Evolutionary conservation across 53 echinoderm and acorn worm genomes (phyloP), one percentile per base, ranked within the genome.

Genomic region (Apostichopus leukothele): DNA sequence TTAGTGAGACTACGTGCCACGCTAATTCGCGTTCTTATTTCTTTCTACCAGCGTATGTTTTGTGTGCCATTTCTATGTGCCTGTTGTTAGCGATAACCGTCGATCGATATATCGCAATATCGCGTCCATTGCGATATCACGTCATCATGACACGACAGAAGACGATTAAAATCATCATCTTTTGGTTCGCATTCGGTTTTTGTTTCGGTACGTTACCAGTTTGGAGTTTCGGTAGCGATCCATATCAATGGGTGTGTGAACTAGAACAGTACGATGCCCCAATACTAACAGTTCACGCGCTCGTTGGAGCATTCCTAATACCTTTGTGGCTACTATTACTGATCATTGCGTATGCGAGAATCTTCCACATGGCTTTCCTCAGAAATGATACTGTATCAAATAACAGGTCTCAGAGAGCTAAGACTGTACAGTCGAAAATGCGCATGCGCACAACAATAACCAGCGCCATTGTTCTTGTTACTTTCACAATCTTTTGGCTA

Each of bases 241-340:
- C 85, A 13, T 6, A 85, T 3, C 85, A 85, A 85, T 85, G 85
- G 85, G 85, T 85, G 8, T 85, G 85, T 16, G 85, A 67, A 67
- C 51, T 85, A 0, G 60, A 85, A 50, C 67, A 67, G 21, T 85
- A 85, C 63, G 85, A 85, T 23, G 68, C 85, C 14, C 66, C 85
- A 4, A 85, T 23, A 12, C 6, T 85, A 20, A 60, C 63, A 2
- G 5, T 85, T 9, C 68, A 85, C 10, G 50, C 27, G 20, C 27
- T 85, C 0, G 50, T 23, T 2, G 85, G 6, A 3, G 67, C 85
- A 5, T 63, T 60, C 18, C 5, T 67, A 9, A n/a, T 85, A 63
- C 85, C 85, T 8, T 50, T 51, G 12, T 26, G 57, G 13, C 67
- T 85, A 8, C 4, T 68, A 21, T 3, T 67, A 12, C 26, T 85